Conservation (phyloP, 2,888 invertebrate genomes). For the Ophion ellenae region DNA sequence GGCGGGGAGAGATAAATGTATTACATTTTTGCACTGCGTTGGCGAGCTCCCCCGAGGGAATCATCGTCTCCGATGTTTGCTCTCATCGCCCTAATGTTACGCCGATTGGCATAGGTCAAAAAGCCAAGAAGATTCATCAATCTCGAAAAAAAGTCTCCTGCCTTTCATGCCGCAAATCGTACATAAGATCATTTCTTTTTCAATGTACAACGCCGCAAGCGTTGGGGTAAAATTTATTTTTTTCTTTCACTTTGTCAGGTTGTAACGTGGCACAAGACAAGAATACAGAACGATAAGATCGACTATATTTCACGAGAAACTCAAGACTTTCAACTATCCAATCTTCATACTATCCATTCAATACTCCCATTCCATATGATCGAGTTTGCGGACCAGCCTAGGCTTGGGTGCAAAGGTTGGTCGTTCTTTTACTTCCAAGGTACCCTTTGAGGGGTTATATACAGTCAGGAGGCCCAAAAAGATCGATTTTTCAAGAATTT, state of each 20-base stretch:
- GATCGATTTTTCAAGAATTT: no score
- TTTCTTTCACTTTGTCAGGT: background rate
- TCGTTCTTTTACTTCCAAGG: no score
- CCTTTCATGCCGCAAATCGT: background rate
- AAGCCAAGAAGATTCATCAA: background rate
- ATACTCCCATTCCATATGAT: no score
- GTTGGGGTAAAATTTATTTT: background rate
- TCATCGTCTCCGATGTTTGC: background rate
- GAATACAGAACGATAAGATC: background rate
- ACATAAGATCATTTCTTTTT: no score
- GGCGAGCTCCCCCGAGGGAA: background rate
- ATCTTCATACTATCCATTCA: no score
- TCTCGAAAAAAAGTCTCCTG: background rate
- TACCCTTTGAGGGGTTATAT: no score
- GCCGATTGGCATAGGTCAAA: background rate
- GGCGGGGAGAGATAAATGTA: background rate
- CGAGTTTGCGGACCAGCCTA: no score
- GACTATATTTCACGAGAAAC: background rate
- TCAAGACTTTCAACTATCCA: no score
- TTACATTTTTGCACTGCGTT: background rate
- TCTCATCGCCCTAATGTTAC: background rate
- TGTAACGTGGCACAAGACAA: no score
- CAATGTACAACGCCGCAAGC: background rate
- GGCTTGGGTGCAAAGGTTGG: no score
- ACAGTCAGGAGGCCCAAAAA: no score